Evolutionary conservation across 2,888 invertebrate genomes (phyloP), one percentile per base, ranked within the genome.

Genomic region (Aromia moschata): DNA sequence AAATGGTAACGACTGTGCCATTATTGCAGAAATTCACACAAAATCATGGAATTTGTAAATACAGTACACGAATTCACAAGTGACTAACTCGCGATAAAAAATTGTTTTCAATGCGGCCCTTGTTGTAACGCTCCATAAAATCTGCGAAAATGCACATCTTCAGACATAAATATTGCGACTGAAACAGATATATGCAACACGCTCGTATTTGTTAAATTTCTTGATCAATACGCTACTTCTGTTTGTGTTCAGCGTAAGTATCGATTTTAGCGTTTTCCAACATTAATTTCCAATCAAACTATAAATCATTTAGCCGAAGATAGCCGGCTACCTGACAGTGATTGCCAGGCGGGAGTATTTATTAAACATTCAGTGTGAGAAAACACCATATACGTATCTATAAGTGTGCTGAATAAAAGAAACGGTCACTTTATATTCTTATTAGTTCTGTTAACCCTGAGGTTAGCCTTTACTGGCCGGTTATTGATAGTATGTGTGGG

Each of bases 261-360:
- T 53, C 33, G 58, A 58, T 58, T 58, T 53, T 46, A 40, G n/a
- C 17, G 11, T 46, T 43, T 40, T 45, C 46, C 14, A 31, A 44
- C 57, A 58, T 52, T 58, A 58, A 46, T 46, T 52, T 46, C 46
- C 46, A 38, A 58, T 51, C 45, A 18, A 40, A 20, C 31, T 30
- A 51, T 57, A 46, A 58, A 58, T 58, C 45, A 52, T 58, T 58
- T 30, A 53, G 14, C 15, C 11, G 38, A 12, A 52, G 40, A 46
- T 40, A 16, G 31, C 38, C 20, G 44, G 37, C 30, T 51, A 40
- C 25, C 46, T 58, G 51, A 38, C 58, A 53, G 20, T 52, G 58
- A 58, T 58, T 54, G 54, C 30, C 52, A 45, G 43, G 16, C 52
- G 17, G 20, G 18, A 30, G 45, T n/a, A n/a, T n/a, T 44, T 17